Evolutionary conservation across 2,113 vertebrate species (phyloP).

Genomic region (Pelecanus crispus): DNA sequence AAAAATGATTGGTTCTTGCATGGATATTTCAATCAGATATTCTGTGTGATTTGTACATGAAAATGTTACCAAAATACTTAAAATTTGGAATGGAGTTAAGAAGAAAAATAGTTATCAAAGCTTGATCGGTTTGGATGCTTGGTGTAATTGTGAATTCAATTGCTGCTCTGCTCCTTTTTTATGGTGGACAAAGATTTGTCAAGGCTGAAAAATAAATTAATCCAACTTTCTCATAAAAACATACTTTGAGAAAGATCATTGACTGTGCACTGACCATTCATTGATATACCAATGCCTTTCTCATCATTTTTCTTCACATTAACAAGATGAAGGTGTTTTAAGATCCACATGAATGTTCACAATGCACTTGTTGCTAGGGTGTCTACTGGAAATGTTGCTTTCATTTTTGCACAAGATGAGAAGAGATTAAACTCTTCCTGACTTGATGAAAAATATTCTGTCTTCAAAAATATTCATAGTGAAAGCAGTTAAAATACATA

Average conservation of each 20-base stretch:
- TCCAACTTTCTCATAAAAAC: not conserved
- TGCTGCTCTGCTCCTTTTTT: not conserved
- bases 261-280: not conserved
- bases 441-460: not conserved
- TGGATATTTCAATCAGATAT: not conserved
- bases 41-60: not conserved
- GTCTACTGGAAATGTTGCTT: not conserved
- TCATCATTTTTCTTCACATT: not conserved
- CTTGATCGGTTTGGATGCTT: not conserved
- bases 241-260: not conserved
- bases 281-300: not conserved
- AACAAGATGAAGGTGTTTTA: not conserved
- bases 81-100: not conserved
- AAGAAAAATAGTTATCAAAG: not conserved
- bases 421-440: not conserved
- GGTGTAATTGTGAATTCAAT: not conserved
- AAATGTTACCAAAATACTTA: not conserved
- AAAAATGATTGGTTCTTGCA: not conserved
- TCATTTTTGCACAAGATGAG: not conserved
- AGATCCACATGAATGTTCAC: not conserved
- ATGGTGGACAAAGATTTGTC: not conserved
- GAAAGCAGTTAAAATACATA: not conserved
- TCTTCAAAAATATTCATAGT: not conserved
- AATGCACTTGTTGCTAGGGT: not conserved
- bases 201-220: conserved; percentile 6